Base-by-base conservation (phyloP, 2,797 vertebrate genomes). In the Anolis apletophallus region DNA sequence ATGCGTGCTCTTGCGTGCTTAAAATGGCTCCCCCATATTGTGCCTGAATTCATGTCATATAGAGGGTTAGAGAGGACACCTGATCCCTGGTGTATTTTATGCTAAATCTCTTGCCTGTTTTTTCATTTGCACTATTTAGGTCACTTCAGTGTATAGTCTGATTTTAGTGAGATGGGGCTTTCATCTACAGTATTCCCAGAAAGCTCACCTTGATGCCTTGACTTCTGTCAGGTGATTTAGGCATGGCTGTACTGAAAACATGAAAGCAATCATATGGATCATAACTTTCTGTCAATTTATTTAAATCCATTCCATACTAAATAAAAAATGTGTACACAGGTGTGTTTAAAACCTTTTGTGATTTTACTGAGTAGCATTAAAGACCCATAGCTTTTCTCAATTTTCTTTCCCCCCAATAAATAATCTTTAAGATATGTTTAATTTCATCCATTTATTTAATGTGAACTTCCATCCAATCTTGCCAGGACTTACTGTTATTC, bases 281-380 rank as follows among this genome's bases (percentile, higher is more conserved):
- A 29, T 55, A 19, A 32, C 12, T 17, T 59, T 61, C 55, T 73
- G 36, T 16, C 9, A 19, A 1, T 26, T 57, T 57, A 26, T 64
- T 57, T 36, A 34, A 17, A 73, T 73, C 54, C 4, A 17, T 83
- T 59, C 69, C 40, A 14, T 54, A 57, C 16, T 80, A 80, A 67
- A 50, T n/a, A n/a, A n/a, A n/a, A n/a, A n/a, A n/a, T n/a, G n/a
- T n/a, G n/a, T n/a, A n/a, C n/a, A n/a, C n/a, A 23, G 11, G 52
- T 92, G 86, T 54, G 81, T 84, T 69, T 10, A 77, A 59, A 83
- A 83, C 83, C 86, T 81, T 85, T 93, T 87, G 55, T 72, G 78
- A 71, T 23, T 0, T 0, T 26, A 81, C 87, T 87, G 76, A 34
- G 36, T 16, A 23, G 26, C 16, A 81, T 52, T 55, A 46, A 46